These are phyloP conservation scores for Ascaphus truei DNA, from an alignment of 2,113 vertebrate genomes.

Conservation along the genomic window DNA sequence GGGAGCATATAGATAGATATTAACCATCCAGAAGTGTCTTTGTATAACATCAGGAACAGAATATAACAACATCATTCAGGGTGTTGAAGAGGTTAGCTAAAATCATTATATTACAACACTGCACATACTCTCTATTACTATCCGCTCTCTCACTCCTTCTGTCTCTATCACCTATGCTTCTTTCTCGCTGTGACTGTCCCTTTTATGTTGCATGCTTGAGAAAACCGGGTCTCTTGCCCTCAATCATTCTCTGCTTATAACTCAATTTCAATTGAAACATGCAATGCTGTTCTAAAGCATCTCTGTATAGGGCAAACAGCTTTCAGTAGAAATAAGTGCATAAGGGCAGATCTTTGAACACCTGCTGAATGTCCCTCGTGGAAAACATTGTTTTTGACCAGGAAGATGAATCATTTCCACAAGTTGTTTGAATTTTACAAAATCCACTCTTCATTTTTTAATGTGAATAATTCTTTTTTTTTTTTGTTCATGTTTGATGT, in stretches of 20 bases:
- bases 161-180: background rate
- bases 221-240: conserved; percentile 23
- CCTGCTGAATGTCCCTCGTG: conserved; percentile 6
- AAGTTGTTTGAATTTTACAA: background rate
- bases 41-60: no score
- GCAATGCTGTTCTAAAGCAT: conserved; percentile 10
- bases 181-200: background rate
- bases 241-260: conserved; percentile 25
- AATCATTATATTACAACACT: conserved; percentile 7
- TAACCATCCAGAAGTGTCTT: no score
- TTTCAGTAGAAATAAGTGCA: background rate
- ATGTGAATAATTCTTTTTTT: background rate
- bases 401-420: background rate
- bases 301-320: background rate
- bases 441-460: background rate
- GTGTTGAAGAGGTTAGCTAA: background rate
- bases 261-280: conserved; percentile 9
- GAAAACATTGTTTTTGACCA: conserved; percentile 2
- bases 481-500: background rate
- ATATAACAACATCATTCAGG: no score
- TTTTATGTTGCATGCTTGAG: conserved; percentile 26
- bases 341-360: conserved; percentile 14
- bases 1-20: no score
- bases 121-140: conserved; percentile 15
- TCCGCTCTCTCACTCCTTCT: background rate